Base-by-base conservation (phyloP, 2,113 vertebrate genomes). In the Aphyosemion australe region DNA sequence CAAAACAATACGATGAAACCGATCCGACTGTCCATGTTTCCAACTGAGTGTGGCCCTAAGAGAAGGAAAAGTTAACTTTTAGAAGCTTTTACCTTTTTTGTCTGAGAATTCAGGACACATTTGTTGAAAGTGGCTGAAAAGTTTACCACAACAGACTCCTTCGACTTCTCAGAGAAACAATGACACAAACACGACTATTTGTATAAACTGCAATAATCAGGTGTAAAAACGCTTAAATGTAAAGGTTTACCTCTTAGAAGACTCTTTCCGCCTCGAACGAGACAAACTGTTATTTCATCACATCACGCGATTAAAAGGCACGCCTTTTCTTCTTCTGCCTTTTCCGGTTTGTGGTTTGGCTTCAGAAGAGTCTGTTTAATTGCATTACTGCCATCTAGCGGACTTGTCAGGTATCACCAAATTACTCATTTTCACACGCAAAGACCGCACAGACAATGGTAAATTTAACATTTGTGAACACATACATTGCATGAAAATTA, bases 1-100 rank as follows among this genome's bases (percentile, higher is more conserved):
- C 79, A 85, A 47, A 93, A 41, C 2, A 91, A 5, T 16, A 78
- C 31, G 57, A 80, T 10, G 2, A 76, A 51, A 31, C 76, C 51
- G 16, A 58, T 10, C 8, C 75, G 71, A 50, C 76, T 41, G 26
- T 86, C 89, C 93, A 94, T 94, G 14, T 26, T 77, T 65, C 62
- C 59, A 8, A 26, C 5, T 21, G 4, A 9, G 1, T 12, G 15
- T 34, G 37, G 62, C 19, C 53, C 82, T 66, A 32, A 72, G 31
- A 55, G 0, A 41, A 54, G 0, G 11, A 20, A 12, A 50, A 21
- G 9, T 10, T 6, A n/a, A 18, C 1, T n/a, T 37, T 26, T 26
- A 26, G 26, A 26, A 26, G 26, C 26, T 26, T 26, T 2, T 26
- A 26, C 26, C 3, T 26, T 26, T 26, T 26, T 26, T 26, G 26